Base-by-base conservation (phyloP, 2,113 vertebrate genomes). In the Anhinga rufa region DNA sequence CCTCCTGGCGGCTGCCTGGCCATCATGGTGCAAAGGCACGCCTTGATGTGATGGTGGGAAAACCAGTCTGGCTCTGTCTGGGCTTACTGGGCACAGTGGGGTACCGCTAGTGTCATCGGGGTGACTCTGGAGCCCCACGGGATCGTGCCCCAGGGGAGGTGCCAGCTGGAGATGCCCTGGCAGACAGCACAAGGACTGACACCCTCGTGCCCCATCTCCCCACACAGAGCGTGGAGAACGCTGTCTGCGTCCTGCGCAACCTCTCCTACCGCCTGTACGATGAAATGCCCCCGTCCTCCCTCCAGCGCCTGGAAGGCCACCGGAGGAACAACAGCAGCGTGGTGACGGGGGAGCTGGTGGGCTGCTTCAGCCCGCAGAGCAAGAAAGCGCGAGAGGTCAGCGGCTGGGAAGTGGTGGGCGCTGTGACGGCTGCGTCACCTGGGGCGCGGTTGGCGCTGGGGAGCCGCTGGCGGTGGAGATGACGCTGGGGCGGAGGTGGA, bases 181-280 rank as follows among this genome's bases (percentile, higher is more conserved):
- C 48, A 38, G 77, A 26, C 0, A 4, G 22, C 40, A 7, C 42
- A 7, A 46, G 49, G 38, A 3, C 60, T 58, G 81, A 87, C 36
- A 4, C 18, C 14, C 8, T 14, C 1, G 0, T 7, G 29, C 18
- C 71, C 42, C 42, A 3, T 80, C 24, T 86, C 7, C 20, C 40
- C 62, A 28, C 9, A 3, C 86, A 99, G 99, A 99, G 99, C 2
- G 98, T 99, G 95, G 99, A 99, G 97, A 99, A 99, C 0, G 98
- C 98, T 0, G 95, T 99, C 86, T 99, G 99, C 5, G 98, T 99
- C 52, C 97, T 99, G 97, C 98, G 99, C 85, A 99, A 99, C 97
- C 98, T 99, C 95, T 99, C 99, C 80, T 99, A 99, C 95, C 99
- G 99, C 91, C 98, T 99, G 69, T 99, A 99, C 20, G 97, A 98